A percentile compares a stretch with the other conserved stretches of the same genome.
phyloP scores from a whole-genome alignment of 2,113 vertebrate genomes.

The Rhinolophus ferrumequinum region DNA sequence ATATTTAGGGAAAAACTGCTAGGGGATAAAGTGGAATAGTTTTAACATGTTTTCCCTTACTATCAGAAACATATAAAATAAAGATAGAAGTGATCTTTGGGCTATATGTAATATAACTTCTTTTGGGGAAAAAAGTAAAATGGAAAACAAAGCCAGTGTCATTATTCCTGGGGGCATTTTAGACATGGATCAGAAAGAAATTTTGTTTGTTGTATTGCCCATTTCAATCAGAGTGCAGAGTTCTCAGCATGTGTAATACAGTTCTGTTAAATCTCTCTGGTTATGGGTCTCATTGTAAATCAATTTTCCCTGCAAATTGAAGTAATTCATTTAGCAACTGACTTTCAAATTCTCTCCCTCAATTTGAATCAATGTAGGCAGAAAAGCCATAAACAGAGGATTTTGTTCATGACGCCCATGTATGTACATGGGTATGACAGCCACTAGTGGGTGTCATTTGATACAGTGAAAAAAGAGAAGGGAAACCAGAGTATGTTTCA shows the following conservation, averaged over 20 bases:
- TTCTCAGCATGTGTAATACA: not conserved
- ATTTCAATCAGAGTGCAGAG: not conserved
- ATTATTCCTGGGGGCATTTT: not conserved
- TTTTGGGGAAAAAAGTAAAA: not conserved
- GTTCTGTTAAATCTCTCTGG: conserved; percentile 8
- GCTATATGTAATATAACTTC: not conserved
- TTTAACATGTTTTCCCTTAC: not conserved
- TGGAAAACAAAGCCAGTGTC: not conserved
- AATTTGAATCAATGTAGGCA: conserved; percentile 34
- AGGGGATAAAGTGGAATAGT: not conserved
- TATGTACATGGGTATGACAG: not conserved
- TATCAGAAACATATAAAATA: not conserved
- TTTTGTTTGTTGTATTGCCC: not conserved
- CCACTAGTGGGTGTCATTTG: not conserved
- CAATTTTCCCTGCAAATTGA: conserved; percentile 42
- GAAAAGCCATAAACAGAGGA: not conserved
- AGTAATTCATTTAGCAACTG: conserved; percentile 50
- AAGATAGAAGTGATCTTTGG: not conserved
- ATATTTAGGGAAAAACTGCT: not conserved
- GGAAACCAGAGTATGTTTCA: not conserved
- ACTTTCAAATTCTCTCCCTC: conserved; percentile 14
- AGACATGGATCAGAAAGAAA: not conserved
- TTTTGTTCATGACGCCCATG: not conserved
- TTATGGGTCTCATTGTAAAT: not conserved
- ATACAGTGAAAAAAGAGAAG: not conserved